These are phyloP conservation scores for Mizuhopecten yessoensis DNA, from an alignment of 1,140 invertebrate genomes.

Conservation along the genomic window DNA sequence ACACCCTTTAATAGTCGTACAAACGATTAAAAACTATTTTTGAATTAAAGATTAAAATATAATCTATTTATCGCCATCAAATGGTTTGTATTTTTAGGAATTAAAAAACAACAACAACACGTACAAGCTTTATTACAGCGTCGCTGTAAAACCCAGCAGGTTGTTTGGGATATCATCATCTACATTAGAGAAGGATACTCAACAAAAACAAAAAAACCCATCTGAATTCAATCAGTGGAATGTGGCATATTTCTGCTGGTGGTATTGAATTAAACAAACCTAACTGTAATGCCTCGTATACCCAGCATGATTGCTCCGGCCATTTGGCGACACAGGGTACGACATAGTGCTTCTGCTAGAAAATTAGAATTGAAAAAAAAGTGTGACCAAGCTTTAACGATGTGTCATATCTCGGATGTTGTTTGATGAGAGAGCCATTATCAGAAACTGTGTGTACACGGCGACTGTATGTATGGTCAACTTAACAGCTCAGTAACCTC, in stretches of 20 bases:
- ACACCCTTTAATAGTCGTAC: constrained; percentile 12
- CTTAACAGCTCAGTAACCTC: too few species aligned
- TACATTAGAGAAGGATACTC: background rate
- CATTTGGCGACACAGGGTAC: background rate
- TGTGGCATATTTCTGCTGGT: background rate
- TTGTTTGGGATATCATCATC: background rate
- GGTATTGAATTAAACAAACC: constrained; percentile 15
- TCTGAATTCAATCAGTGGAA: background rate
- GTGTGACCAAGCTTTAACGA: background rate
- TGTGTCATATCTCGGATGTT: background rate
- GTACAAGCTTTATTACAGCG: background rate
- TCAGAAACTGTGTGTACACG: background rate
- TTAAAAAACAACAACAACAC: constrained; percentile 34
- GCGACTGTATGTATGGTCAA: background rate
- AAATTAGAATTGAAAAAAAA: background rate
- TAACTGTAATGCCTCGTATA: background rate
- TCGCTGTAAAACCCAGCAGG: background rate
- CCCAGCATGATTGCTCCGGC: background rate
- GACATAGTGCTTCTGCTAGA: background rate
- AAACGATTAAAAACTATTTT: constrained; percentile 36
- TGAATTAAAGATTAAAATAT: constrained; percentile 40
- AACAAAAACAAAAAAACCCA: background rate
- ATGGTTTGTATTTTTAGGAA: constrained; percentile 34
- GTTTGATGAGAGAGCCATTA: constrained; percentile 3
- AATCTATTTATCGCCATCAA: constrained; percentile 15